Evolutionary conservation across 2,888 invertebrate species (phyloP).

Genomic region (Muschampia plurimacula): DNA sequence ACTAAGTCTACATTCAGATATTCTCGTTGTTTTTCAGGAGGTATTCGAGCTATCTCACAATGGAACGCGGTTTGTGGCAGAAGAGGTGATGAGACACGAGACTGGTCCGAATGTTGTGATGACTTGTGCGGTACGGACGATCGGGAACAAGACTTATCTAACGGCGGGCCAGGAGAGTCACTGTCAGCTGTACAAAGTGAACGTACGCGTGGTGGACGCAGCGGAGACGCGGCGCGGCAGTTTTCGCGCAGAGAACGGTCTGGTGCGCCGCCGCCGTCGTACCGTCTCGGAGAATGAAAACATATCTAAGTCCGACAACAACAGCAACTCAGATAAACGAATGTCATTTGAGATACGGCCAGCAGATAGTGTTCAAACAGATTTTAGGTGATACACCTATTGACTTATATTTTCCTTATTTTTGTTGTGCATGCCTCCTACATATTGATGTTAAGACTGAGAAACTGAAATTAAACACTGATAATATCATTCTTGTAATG

Average conservation of each 20-base stretch:
- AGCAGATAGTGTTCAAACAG: conserved; percentile 93
- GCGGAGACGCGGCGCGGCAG: conserved; percentile 85
- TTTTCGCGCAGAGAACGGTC: conserved; percentile 80
- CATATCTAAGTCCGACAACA: conserved; percentile 75
- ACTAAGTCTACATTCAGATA: not conserved
- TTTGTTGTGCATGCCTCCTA: not conserved
- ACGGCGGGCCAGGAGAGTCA: conserved; percentile 97
- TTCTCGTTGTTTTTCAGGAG: conserved; percentile 87
- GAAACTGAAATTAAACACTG: no score
- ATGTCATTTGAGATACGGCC: conserved; percentile 92
- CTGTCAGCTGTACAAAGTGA: conserved; percentile 93
- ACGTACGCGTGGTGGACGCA: conserved; percentile 84
- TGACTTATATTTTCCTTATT: not conserved
- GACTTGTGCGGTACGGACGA: conserved; percentile 93
- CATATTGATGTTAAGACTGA: not conserved
- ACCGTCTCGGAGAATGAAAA: conserved; percentile 85
- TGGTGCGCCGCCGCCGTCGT: conserved; percentile 75
- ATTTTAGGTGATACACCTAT: conserved; percentile 87
- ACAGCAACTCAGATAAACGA: conserved; percentile 83
- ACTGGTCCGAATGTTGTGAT: conserved; percentile 96
- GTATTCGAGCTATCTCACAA: conserved; percentile 96
- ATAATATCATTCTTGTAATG: no score
- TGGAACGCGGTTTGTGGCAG: conserved; percentile 92
- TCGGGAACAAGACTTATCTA: conserved; percentile 91
- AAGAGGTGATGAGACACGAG: conserved; percentile 95